Conservation (phyloP, 2,113 vertebrate genomes). For the Motacilla tschutschensis region DNA sequence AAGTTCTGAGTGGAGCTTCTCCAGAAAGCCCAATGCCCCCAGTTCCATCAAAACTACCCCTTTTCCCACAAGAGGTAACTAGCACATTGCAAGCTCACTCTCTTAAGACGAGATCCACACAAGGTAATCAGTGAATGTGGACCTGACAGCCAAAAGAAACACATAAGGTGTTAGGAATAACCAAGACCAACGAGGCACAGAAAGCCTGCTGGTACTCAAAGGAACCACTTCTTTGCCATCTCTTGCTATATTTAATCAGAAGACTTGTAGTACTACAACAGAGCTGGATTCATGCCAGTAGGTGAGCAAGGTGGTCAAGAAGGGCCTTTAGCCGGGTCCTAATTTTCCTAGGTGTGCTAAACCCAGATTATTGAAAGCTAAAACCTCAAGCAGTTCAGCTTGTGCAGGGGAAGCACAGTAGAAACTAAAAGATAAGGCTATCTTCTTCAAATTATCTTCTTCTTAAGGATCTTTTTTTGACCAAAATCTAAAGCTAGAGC, state of each 20-base stretch:
- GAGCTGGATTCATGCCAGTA: not conserved
- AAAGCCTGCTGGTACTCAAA: not conserved
- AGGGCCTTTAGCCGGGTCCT: not conserved
- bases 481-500: not conserved
- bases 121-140: not conserved
- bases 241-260: not conserved
- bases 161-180: not conserved
- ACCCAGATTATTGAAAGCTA: not conserved
- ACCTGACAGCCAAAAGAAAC: not conserved
- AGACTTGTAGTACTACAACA: not conserved
- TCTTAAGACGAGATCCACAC: not conserved
- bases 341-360: not conserved
- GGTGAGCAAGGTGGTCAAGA: not conserved
- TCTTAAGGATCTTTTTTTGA: not conserved
- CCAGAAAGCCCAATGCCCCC: not conserved
- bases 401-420: not conserved
- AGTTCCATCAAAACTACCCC: not conserved
- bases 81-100: not conserved
- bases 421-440: not conserved
- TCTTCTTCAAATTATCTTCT: not conserved
- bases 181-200: not conserved
- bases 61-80: not conserved
- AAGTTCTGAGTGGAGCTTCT: not conserved
- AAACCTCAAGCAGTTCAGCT: not conserved
- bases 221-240: not conserved